Evolutionary conservation across 2,113 vertebrate genomes (phyloP).

Genomic region (Triplophysa tibetana): DNA sequence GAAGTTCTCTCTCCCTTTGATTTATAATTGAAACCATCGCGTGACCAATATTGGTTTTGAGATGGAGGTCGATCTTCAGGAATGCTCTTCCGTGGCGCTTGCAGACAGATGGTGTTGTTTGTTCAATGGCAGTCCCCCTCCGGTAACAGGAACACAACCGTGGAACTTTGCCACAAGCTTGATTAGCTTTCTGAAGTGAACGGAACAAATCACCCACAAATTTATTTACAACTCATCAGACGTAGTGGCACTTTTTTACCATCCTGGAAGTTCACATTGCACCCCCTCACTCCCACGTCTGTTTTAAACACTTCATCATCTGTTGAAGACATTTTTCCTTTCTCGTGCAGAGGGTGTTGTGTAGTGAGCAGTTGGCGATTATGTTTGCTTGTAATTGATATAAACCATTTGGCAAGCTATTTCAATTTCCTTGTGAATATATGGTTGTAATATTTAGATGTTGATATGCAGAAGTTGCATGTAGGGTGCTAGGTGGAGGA

Average conservation of each 20-base stretch:
- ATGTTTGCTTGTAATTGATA: constrained; percentile 61
- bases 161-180: constrained; percentile 35
- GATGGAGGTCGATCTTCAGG: constrained; percentile 52
- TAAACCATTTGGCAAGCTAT: constrained; percentile 62
- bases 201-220: constrained; percentile 55
- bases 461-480: constrained; percentile 49
- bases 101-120: constrained; percentile 70
- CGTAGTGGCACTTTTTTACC: constrained; percentile 39
- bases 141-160: constrained; percentile 43
- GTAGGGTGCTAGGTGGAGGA: constrained; percentile 23
- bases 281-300: constrained; percentile 24
- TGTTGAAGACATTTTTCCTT: constrained; percentile 55
- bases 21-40: constrained; percentile 68
- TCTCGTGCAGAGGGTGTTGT: constrained; percentile 59
- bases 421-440: constrained; percentile 56
- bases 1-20: constrained; percentile 41
- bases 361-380: constrained; percentile 52
- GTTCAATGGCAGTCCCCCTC: constrained; percentile 49
- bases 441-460: constrained; percentile 60
- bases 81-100: constrained; percentile 56
- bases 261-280: constrained; percentile 39
- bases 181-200: constrained; percentile 55
- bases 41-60: constrained; percentile 60
- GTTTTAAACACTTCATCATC: constrained; percentile 61
- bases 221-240: constrained; percentile 58